A percentile compares a stretch with the other conserved stretches of the same genome.
These are phyloP conservation scores for Plagodis pulveraria DNA, from an alignment of 2,888 invertebrate genomes.

Conservation along the genomic window DNA sequence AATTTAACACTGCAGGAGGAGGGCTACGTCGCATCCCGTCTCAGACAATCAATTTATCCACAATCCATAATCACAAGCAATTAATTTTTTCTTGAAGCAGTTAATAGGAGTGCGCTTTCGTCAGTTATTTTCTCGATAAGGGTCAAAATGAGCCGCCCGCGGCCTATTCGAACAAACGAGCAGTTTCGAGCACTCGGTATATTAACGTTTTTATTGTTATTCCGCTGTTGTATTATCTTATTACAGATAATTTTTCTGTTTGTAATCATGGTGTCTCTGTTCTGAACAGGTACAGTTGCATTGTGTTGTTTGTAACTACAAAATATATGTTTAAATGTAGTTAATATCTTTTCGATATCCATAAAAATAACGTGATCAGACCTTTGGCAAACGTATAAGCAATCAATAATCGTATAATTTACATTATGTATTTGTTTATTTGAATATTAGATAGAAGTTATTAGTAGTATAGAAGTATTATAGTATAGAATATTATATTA, in stretches of 20 bases:
- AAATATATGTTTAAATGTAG: too few species aligned
- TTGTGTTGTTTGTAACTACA: too few species aligned
- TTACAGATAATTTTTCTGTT: slow-evolving; percentile 52
- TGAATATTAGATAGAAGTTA: too few species aligned
- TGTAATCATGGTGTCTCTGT: slow-evolving; percentile 51
- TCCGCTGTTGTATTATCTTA: slow-evolving; percentile 62
- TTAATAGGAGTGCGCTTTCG: slow-evolving; percentile 74
- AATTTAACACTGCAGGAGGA: slow-evolving; percentile 53
- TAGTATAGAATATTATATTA: too few species aligned
- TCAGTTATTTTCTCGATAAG: slow-evolving; percentile 79
- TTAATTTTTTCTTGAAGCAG: slow-evolving; percentile 73
- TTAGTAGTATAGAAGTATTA: too few species aligned
- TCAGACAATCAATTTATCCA: slow-evolving; percentile 72
- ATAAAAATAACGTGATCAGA: too few species aligned
- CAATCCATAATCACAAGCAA: slow-evolving; percentile 78
- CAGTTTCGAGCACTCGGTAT: slow-evolving; percentile 71
- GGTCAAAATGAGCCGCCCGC: slow-evolving; percentile 76
- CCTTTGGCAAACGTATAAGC: too few species aligned
- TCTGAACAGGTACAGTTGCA: too few species aligned
- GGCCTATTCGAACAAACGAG: slow-evolving; percentile 75
- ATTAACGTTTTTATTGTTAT: slow-evolving; percentile 67
- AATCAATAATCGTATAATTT: too few species aligned
- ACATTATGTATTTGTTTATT: too few species aligned
- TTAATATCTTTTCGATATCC: too few species aligned
- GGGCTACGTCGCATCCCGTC: slow-evolving; percentile 60